phyloP scores from a whole-genome alignment of 2,797 vertebrate species.

The Triplophysa yarkandensis region DNA sequence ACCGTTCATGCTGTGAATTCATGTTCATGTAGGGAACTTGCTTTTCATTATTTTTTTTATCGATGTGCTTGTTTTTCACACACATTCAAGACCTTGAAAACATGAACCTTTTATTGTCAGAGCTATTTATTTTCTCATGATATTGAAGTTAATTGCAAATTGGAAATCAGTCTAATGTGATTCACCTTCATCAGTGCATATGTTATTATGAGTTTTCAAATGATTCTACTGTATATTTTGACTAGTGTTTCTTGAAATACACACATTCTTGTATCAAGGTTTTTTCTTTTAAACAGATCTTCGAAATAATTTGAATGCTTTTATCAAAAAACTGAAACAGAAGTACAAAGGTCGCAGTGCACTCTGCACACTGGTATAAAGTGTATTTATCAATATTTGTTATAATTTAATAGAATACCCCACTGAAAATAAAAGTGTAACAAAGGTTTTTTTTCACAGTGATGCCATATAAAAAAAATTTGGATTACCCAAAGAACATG shows the following conservation, averaged over 20 bases:
- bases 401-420: too few species aligned
- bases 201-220: conserved; percentile 6
- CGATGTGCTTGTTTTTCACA: conserved; percentile 10
- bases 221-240: not conserved
- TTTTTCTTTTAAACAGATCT: not conserved
- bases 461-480: too few species aligned
- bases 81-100: not conserved
- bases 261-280: not conserved
- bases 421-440: too few species aligned
- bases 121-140: conserved; percentile 25
- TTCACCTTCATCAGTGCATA: conserved; percentile 28
- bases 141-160: conserved; percentile 20
- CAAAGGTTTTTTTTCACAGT: too few species aligned
- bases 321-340: too few species aligned
- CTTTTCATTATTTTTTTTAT: not conserved
- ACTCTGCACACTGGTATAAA: too few species aligned
- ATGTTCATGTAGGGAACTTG: not conserved
- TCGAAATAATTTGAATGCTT: not conserved
- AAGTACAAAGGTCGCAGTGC: too few species aligned
- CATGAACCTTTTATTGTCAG: conserved; percentile 24
- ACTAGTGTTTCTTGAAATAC: not conserved
- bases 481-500: too few species aligned
- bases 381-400: too few species aligned
- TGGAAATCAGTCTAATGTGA: conserved; percentile 31
- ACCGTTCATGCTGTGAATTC: not conserved